Conservation (phyloP, 2,888 invertebrate genomes). For the Conistra vaccinii region DNA sequence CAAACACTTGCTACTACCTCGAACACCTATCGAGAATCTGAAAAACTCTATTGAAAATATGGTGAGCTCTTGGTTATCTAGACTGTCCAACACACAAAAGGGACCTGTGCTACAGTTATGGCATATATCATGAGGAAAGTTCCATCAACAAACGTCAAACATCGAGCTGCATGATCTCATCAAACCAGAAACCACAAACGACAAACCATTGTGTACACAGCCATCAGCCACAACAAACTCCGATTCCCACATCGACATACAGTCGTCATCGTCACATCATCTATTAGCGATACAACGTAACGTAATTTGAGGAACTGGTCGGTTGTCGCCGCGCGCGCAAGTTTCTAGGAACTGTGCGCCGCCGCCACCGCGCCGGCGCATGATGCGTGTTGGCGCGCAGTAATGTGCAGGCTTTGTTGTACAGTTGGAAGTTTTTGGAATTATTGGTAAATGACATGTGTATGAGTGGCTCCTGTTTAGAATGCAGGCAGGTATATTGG, state of each 20-base stretch:
- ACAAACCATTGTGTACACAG: conserved; percentile 19
- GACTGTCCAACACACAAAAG: neutral
- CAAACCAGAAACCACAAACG: conserved; percentile 2
- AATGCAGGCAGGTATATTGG: conserved; percentile 1
- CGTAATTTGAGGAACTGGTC: conserved; percentile 59
- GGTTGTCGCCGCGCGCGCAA: conserved; percentile 44
- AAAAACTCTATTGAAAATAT: too few relatives aligned
- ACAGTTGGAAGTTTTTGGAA: conserved; percentile 46
- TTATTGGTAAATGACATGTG: conserved; percentile 32
- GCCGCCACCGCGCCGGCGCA: conserved; percentile 44
- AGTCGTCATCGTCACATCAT: conserved; percentile 33
- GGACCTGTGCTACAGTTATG: neutral
- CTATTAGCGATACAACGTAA: conserved; percentile 53
- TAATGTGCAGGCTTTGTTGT: conserved; percentile 37
- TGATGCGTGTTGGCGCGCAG: conserved; percentile 64
- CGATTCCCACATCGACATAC: conserved; percentile 38
- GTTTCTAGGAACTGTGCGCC: conserved; percentile 66
- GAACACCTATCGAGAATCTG: too few relatives aligned
- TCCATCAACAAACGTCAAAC: neutral
- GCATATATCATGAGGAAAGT: neutral
- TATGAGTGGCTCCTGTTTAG: neutral
- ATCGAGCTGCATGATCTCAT: neutral
- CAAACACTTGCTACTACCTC: too few relatives aligned
- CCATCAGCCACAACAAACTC: conserved; percentile 10
- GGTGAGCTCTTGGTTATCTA: neutral